phyloP scores from a whole-genome alignment of 1,140 invertebrate genomes.

The Drosophila chauvacae region DNA sequence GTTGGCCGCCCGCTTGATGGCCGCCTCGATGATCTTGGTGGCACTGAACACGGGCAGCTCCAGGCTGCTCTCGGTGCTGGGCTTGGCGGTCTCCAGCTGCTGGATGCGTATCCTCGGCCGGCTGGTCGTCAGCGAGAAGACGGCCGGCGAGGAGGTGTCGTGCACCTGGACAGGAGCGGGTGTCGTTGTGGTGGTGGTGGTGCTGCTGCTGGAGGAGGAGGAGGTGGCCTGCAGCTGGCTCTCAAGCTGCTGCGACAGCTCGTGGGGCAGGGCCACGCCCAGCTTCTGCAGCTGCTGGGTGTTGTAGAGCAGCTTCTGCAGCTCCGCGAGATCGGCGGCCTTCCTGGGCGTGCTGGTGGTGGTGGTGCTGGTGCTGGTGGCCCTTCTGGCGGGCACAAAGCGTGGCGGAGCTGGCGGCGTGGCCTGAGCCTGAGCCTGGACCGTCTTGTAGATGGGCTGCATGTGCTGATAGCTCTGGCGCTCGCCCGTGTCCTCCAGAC shows the following conservation, averaged over 20 bases:
- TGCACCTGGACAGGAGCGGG: slow-evolving; percentile 33
- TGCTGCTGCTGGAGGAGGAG: slow-evolving; percentile 3
- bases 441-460: slow-evolving; percentile 76
- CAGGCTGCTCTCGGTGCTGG: slow-evolving; percentile 65
- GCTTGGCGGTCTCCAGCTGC: slow-evolving; percentile 10
- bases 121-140: slow-evolving; percentile 76
- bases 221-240: slow-evolving; percentile 58
- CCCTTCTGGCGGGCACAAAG: slow-evolving; percentile 13
- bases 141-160: slow-evolving; percentile 72
- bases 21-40: slow-evolving; percentile 80
- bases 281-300: slow-evolving; percentile 83
- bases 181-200: slow-evolving; percentile 26
- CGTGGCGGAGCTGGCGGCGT: neutral
- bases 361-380: slow-evolving; percentile 5
- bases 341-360: slow-evolving; percentile 26
- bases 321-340: slow-evolving; percentile 58
- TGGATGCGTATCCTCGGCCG: slow-evolving; percentile 44
- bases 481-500: slow-evolving; percentile 65
- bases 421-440: neutral
- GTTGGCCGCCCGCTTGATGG: slow-evolving; percentile 78
- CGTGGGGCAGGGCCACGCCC: slow-evolving; percentile 83
- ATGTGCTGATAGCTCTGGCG: slow-evolving; percentile 71
- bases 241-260: slow-evolving; percentile 72
- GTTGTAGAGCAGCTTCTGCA: slow-evolving; percentile 79
- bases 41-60: slow-evolving; percentile 79